phyloP scores from a whole-genome alignment of 2,797 vertebrate genomes.

The Gouania willdenowi region DNA sequence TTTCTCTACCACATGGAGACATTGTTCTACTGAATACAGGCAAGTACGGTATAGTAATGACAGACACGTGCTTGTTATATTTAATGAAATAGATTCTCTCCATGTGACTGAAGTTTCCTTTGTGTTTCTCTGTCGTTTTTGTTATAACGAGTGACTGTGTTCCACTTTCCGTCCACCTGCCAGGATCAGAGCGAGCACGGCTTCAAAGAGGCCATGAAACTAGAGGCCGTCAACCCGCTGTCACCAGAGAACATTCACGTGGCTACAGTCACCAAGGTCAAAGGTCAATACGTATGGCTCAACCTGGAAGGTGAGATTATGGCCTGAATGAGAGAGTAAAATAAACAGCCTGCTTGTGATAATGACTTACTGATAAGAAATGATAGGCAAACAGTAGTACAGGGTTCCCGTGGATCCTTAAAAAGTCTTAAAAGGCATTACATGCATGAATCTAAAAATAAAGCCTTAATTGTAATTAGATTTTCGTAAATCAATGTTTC shows the following conservation, averaged over 20 bases:
- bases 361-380: too few species aligned
- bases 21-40: too few species aligned
- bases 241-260: conserved; percentile 91
- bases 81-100: neutral
- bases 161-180: conserved; percentile 12
- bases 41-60: too few species aligned
- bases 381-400: too few species aligned
- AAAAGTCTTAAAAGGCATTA: too few species aligned
- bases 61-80: neutral
- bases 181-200: conserved; percentile 82
- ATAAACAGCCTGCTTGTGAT: too few species aligned
- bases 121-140: too few species aligned
- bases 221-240: conserved; percentile 92
- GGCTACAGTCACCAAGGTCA: conserved; percentile 86
- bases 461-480: too few species aligned
- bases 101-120: conserved; percentile 6
- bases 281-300: conserved; percentile 91
- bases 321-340: neutral
- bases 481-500: too few species aligned
- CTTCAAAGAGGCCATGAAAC: conserved; percentile 94
- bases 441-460: too few species aligned
- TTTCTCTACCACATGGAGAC: too few species aligned
- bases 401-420: too few species aligned
- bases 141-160: neutral
- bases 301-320: conserved; percentile 86